Base-by-base conservation (phyloP, 1,140 invertebrate species). In the Oryzaephilus surinamensis region DNA sequence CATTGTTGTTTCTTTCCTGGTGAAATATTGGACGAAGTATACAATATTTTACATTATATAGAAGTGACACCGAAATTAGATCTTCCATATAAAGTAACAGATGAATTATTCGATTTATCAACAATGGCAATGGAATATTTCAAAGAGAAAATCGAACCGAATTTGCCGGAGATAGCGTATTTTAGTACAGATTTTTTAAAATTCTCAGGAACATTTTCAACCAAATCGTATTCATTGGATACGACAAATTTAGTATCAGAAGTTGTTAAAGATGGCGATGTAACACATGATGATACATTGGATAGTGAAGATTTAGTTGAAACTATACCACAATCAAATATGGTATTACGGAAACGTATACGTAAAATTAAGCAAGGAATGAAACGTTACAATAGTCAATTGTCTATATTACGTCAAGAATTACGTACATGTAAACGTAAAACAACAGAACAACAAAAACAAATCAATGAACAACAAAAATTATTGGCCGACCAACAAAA, bases 111-210 rank as follows among this genome's bases (percentile, higher is more conserved):
- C 68, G 87, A 90, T 69, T 67, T 91, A 32, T 88, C 84, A 17
- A 88, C 86, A 14, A 90, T 90, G 86, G 86, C 87, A 15, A 89
- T 90, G 84, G 86, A 91, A 62, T 90, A 89, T 63, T 91, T 90
- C 53, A 89, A 88, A 60, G 87, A 91, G 63, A 79, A 80, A 45
- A 87, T 91, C 55, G 86, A 90, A 61, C 82, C 85, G 19, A 81
- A 77, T 41, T 66, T 91, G 45, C 86, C 86, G 16, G 84, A 88
- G 62, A 84, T 91, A 43, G 80, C 82, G 13, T 89, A 85, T 61
- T 87, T 89, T 64, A 80, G 80, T 43, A 76, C 83, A 16, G 83
- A 87, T 57, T 87, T 87, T 60, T 68, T 84, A 45, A 78, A 82
- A 12, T 20, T 38, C 31, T 17, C 54, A 77, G 75, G 73, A 32